Percentiles rank a stretch among this genome's conserved stretches.
phyloP scores from a whole-genome alignment of 2,888 invertebrate genomes.

The Pseudolycoriella hygida region DNA sequence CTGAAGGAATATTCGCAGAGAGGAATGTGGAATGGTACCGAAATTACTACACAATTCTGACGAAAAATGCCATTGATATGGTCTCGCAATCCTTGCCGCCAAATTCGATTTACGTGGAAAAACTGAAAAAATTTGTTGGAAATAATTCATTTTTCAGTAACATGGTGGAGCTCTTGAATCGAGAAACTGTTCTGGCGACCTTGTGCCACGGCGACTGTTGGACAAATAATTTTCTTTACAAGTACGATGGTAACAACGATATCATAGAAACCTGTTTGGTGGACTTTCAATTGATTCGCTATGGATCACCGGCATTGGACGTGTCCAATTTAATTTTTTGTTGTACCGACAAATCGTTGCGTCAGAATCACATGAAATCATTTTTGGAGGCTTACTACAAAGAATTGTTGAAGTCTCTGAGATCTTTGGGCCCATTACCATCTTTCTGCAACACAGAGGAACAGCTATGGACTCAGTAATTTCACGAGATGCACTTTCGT shows the following conservation, averaged over 20 bases:
- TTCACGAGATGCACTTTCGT: conserved; percentile 13
- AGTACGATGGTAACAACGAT: conserved; percentile 33
- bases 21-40: conserved; percentile 52
- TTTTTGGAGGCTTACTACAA: conserved; percentile 41
- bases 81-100: conserved; percentile 23
- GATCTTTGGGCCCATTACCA: conserved; percentile 32
- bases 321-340: conserved; percentile 46
- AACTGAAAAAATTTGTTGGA: conserved; percentile 40
- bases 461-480: conserved; percentile 38
- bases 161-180: conserved; percentile 45
- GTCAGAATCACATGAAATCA: conserved; percentile 36
- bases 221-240: conserved; percentile 55
- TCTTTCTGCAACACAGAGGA: conserved; percentile 28
- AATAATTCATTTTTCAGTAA: conserved; percentile 45
- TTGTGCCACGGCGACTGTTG: conserved; percentile 60
- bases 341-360: conserved; percentile 42
- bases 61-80: conserved; percentile 43
- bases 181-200: conserved; percentile 44
- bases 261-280: conserved; percentile 43
- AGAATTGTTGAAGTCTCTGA: conserved; percentile 36
- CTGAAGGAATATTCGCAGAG: conserved; percentile 40
- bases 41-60: conserved; percentile 45
- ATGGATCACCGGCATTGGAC: conserved; percentile 51
- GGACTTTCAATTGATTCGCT: conserved; percentile 52
- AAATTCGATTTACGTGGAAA: conserved; percentile 34